Evolutionary conservation across 1,140 invertebrate genomes (phyloP).

Genomic region (Cephus cinctus): DNA sequence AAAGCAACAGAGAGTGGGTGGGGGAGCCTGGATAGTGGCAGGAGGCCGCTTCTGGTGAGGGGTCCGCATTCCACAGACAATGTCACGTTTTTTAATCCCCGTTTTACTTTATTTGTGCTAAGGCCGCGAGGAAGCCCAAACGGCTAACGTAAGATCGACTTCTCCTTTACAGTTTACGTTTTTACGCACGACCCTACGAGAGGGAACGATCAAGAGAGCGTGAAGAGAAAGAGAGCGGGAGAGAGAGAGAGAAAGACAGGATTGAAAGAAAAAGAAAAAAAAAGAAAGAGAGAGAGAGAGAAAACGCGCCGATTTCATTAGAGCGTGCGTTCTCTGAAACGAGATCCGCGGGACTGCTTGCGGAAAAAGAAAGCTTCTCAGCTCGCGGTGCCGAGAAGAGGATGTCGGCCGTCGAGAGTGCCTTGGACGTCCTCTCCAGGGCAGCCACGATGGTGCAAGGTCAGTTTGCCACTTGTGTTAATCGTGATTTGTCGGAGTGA

Average conservation of each 20-base stretch:
- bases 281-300: background rate
- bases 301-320: constrained; percentile 5
- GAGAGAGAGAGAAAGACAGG: constrained; percentile 1
- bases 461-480: too few species aligned
- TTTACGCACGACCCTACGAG: background rate
- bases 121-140: constrained; percentile 13
- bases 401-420: constrained; percentile 71
- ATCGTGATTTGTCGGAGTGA: too few species aligned
- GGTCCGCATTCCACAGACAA: constrained; percentile 57
- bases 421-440: constrained; percentile 83
- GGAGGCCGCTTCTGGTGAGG: constrained; percentile 40
- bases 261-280: background rate
- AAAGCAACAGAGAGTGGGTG: constrained; percentile 24
- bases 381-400: constrained; percentile 20
- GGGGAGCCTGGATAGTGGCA: constrained; percentile 22
- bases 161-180: background rate
- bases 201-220: background rate
- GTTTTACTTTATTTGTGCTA: constrained; percentile 51
- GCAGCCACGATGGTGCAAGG: constrained; percentile 89
- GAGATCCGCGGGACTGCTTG: too few species aligned
- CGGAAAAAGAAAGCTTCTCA: too few species aligned
- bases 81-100: constrained; percentile 57
- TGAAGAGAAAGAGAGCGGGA: background rate
- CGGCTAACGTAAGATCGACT: background rate
- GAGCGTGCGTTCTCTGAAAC: constrained; percentile 7